Percentiles rank a stretch among this genome's conserved stretches.
phyloP scores from a whole-genome alignment of 2,888 invertebrate species.

The Coelopa pilipes region DNA sequence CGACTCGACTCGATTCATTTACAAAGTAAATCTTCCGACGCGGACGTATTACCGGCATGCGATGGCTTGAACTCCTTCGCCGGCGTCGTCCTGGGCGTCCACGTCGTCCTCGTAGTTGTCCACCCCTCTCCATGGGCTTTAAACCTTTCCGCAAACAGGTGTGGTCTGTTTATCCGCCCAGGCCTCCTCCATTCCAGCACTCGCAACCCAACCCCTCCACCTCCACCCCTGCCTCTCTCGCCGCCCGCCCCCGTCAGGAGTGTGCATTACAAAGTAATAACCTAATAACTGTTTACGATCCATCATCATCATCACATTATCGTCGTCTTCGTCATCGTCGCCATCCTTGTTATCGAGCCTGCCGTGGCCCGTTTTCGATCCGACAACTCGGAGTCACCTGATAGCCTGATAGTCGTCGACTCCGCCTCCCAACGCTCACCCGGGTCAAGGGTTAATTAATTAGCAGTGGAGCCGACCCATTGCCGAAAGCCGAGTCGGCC shows the following conservation, averaged over 20 bases:
- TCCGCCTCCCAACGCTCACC: background rate
- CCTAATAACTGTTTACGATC: constrained; percentile 55
- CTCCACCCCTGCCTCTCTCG: too few relatives aligned
- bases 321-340: too few relatives aligned
- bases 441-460: constrained; percentile 34
- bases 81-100: too few relatives aligned
- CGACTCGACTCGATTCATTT: constrained; percentile 36
- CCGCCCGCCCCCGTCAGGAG: background rate
- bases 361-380: background rate
- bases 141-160: constrained; percentile 38
- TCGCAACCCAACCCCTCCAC: background rate
- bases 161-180: constrained; percentile 36
- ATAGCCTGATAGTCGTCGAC: background rate
- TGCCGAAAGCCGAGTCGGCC: constrained; percentile 3
- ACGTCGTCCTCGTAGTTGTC: too few relatives aligned
- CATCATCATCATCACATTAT: constrained; percentile 51
- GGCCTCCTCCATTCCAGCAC: background rate
- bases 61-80: constrained; percentile 2
- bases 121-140: background rate
- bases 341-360: constrained; percentile 48
- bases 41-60: constrained; percentile 30
- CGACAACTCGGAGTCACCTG: constrained; percentile 7
- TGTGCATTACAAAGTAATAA: constrained; percentile 57
- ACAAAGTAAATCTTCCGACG: constrained; percentile 38
- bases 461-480: constrained; percentile 26